Conservation (phyloP, 1,140 invertebrate genomes). For the Bombus sylvicola region DNA sequence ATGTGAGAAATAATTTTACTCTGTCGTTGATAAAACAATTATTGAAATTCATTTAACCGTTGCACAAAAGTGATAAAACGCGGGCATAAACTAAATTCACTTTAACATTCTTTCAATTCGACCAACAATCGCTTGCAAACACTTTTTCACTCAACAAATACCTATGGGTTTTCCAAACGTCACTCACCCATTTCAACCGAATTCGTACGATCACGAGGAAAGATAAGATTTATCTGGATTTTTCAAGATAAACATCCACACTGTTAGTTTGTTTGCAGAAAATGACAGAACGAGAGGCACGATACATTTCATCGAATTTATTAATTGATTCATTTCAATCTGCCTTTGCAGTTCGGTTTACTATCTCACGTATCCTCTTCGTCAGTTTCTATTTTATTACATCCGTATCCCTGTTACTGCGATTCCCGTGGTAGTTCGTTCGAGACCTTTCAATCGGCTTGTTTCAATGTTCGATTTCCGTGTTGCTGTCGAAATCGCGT, state of each 20-base stretch:
- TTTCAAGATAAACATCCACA: constrained; percentile 9
- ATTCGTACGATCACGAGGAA: not conserved
- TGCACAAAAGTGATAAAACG: too few species aligned
- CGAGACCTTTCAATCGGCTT: constrained; percentile 64
- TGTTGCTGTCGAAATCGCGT: constrained; percentile 49
- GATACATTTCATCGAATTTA: constrained; percentile 45
- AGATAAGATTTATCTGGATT: not conserved
- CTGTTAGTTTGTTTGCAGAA: not conserved
- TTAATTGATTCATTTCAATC: constrained; percentile 64
- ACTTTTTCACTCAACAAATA: not conserved
- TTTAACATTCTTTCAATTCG: not conserved
- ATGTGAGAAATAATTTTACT: too few species aligned
- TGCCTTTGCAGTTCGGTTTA: constrained; percentile 26
- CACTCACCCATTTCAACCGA: too few species aligned
- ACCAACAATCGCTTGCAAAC: not conserved
- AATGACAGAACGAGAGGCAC: not conserved
- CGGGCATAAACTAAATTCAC: not conserved
- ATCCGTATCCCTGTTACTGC: constrained; percentile 6
- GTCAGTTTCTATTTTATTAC: constrained; percentile 11
- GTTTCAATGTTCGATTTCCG: constrained; percentile 56
- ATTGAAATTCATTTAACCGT: too few species aligned
- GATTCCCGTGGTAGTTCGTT: constrained; percentile 49
- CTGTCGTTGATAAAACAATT: too few species aligned
- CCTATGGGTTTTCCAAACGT: not conserved
- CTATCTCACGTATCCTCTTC: not conserved